A percentile compares a stretch with the other conserved stretches of the same genome.
phyloP scores from a whole-genome alignment of 2,113 vertebrate species.

The Stercorarius parasiticus region DNA sequence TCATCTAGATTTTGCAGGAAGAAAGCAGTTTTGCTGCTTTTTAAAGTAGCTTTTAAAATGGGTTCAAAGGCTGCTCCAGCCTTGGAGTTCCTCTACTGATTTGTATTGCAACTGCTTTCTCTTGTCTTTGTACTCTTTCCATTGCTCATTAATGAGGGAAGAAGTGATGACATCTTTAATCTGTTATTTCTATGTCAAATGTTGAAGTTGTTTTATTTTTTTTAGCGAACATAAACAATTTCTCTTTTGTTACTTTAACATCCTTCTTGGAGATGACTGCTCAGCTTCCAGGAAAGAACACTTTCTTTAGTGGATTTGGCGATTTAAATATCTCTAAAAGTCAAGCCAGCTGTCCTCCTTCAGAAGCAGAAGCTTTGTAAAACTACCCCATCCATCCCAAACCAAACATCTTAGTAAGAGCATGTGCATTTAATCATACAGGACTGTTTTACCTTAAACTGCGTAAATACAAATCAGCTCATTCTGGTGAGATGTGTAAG shows the following conservation, averaged over 20 bases:
- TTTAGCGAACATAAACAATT: not conserved
- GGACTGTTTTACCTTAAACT: not conserved
- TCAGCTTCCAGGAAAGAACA: not conserved
- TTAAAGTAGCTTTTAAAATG: not conserved
- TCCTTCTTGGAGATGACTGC: not conserved
- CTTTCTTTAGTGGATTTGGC: not conserved
- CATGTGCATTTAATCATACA: not conserved
- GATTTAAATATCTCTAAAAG: not conserved
- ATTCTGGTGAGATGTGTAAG: not conserved
- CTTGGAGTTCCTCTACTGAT: not conserved
- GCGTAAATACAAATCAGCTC: not conserved
- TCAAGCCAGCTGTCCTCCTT: not conserved
- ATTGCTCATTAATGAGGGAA: not conserved
- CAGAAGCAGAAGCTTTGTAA: not conserved
- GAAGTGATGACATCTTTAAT: not conserved
- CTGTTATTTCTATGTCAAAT: not conserved
- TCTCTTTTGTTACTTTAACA: not conserved
- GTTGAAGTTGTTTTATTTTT: not conserved
- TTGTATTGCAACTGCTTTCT: not conserved
- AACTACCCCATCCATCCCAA: not conserved
- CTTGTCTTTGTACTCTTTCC: not conserved
- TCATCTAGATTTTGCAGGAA: not conserved
- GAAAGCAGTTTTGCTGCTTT: not conserved
- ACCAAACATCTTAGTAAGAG: not conserved
- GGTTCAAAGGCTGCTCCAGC: not conserved